A percentile compares a stretch with the other conserved stretches of the same genome.
These are phyloP conservation scores for Panzeria rudis DNA, from an alignment of 2,888 invertebrate genomes.

Conservation along the genomic window DNA sequence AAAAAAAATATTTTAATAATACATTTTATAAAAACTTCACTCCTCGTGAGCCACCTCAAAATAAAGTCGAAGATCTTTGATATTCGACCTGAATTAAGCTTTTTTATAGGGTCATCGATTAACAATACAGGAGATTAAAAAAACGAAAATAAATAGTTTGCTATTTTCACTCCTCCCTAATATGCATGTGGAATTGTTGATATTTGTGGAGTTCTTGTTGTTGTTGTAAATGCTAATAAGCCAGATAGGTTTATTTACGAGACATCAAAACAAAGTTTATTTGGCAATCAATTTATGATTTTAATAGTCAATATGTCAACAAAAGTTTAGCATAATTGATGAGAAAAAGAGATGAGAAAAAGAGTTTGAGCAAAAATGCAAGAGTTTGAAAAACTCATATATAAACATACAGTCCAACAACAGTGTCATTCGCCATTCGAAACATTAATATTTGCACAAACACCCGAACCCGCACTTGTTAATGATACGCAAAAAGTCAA, in stretches of 20 bases:
- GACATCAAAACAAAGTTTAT: conserved; percentile 61
- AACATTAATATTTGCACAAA: conserved; percentile 1
- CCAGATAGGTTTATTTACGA: conserved; percentile 53
- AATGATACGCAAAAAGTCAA: neutral
- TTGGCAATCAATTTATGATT: conserved; percentile 66
- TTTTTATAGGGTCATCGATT: no score
- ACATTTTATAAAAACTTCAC: no score
- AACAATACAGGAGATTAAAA: no score
- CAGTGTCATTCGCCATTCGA: neutral
- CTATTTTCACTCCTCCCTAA: no score
- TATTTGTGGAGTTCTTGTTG: conserved; percentile 13
- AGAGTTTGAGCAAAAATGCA: neutral
- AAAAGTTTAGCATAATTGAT: conserved; percentile 58
- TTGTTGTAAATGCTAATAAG: conserved; percentile 47
- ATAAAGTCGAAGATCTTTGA: no score
- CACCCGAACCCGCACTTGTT: neutral
- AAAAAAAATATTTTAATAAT: no score
- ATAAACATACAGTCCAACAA: neutral
- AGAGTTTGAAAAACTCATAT: neutral
- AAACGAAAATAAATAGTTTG: no score
- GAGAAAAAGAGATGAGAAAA: conserved; percentile 1
- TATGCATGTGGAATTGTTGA: neutral
- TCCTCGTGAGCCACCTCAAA: no score
- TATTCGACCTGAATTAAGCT: no score
- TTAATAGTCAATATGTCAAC: conserved; percentile 64